These are phyloP conservation scores for Hippopotamus amphibius DNA, from an alignment of 2,113 vertebrate species.

Conservation along the genomic window DNA sequence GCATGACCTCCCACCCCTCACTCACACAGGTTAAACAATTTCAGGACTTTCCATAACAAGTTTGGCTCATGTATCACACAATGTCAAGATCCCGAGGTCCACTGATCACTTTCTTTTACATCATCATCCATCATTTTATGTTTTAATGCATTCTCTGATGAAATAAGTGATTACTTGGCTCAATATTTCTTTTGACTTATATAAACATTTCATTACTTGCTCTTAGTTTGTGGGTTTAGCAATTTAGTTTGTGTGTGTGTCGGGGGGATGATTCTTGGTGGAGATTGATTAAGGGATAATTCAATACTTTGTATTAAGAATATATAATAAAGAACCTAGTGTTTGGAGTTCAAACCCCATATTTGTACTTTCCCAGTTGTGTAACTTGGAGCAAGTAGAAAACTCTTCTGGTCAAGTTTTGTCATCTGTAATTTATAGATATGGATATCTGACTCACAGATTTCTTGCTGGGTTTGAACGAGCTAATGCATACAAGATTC, in stretches of 20 bases:
- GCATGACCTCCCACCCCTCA: slow-evolving; percentile 64
- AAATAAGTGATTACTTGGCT: slow-evolving; percentile 84
- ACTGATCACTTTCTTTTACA: slow-evolving; percentile 82
- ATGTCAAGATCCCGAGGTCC: slow-evolving; percentile 73
- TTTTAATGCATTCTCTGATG: slow-evolving; percentile 84
- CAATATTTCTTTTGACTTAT: slow-evolving; percentile 83
- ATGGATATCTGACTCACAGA: slow-evolving; percentile 29
- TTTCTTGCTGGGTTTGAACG: slow-evolving; percentile 51
- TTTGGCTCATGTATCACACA: slow-evolving; percentile 73
- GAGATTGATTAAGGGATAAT: slow-evolving; percentile 81
- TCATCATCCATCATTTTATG: slow-evolving; percentile 85
- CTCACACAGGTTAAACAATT: slow-evolving; percentile 82
- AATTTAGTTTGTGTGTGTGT: slow-evolving; percentile 81
- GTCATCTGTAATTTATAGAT: slow-evolving; percentile 48
- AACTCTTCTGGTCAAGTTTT: slow-evolving; percentile 39
- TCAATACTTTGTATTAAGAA: slow-evolving; percentile 79
- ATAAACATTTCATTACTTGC: slow-evolving; percentile 81
- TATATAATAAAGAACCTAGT: slow-evolving; percentile 52
- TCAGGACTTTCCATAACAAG: slow-evolving; percentile 78
- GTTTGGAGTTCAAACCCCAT: slow-evolving; percentile 58
- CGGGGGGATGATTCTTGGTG: slow-evolving; percentile 75
- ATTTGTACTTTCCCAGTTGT: slow-evolving; percentile 37
- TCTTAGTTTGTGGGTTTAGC: slow-evolving; percentile 75
- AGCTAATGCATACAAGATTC: slow-evolving; percentile 1
- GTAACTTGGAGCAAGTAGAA: slow-evolving; percentile 37